A percentile compares a stretch with the other conserved stretches of the same genome.
phyloP scores from a whole-genome alignment of 92 coral and sea anemone genomes.

The Nematostella vectensis region DNA sequence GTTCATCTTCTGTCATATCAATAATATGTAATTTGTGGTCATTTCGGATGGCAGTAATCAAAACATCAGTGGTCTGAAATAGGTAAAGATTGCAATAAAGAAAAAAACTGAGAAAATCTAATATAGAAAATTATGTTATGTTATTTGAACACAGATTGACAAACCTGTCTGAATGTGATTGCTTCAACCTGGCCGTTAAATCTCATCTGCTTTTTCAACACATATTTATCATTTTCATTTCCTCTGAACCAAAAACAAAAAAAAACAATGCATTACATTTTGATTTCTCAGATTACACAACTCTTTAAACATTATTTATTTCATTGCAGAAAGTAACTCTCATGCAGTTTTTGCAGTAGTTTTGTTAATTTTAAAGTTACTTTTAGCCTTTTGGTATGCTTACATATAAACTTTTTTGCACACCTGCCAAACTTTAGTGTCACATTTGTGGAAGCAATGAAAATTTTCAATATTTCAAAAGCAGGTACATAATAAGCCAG shows the following conservation, averaged over 20 bases:
- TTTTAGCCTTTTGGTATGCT: no score
- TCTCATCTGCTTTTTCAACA: conserved; percentile 22
- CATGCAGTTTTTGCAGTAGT: no score
- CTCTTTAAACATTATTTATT: no score
- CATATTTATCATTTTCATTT: not conserved
- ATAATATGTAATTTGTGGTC: conserved; percentile 32
- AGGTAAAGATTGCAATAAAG: no score
- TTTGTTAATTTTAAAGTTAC: no score
- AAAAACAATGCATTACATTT: not conserved
- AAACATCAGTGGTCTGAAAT: conserved; percentile 24
- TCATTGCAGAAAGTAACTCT: no score
- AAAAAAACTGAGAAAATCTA: not conserved
- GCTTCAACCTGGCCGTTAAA: conserved; percentile 58
- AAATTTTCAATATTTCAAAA: no score
- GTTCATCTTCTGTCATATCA: conserved; percentile 40
- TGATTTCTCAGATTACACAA: not conserved
- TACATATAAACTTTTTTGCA: no score
- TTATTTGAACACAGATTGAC: not conserved
- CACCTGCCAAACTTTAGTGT: no score
- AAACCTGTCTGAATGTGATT: conserved; percentile 43
- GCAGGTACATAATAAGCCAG: no score
- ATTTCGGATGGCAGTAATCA: conserved; percentile 40
- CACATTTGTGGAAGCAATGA: no score
- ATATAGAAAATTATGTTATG: not conserved
- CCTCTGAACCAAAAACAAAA: not conserved